Evolutionary conservation across 1,140 invertebrate species (phyloP).

Genomic region (Papilio dardanus): DNA sequence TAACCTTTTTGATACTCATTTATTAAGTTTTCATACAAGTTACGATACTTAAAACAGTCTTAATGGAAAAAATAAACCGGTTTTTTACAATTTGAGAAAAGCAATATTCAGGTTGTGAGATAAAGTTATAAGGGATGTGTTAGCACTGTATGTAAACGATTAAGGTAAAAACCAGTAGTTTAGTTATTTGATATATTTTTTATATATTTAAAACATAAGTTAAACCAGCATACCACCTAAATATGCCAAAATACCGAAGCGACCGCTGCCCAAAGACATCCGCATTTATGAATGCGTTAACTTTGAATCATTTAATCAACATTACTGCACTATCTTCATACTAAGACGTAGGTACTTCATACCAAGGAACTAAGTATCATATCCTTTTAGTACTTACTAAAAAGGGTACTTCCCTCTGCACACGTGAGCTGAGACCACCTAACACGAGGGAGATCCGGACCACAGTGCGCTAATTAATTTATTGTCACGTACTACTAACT

Average conservation of each 20-base stretch:
- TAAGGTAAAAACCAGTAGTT: not conserved
- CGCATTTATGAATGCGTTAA: too few relatives aligned
- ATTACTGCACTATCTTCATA: not conserved
- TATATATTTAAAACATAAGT: too few relatives aligned
- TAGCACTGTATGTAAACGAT: not conserved
- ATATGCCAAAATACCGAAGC: too few relatives aligned
- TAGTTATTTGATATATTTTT: not conserved
- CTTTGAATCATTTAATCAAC: not conserved
- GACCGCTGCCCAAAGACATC: too few relatives aligned
- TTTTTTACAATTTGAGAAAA: not conserved
- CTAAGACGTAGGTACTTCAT: not conserved
- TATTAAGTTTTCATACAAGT: not conserved
- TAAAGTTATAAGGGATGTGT: not conserved
- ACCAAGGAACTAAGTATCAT: conserved; percentile 10
- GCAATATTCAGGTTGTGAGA: not conserved
- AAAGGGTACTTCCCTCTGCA: conserved; percentile 46
- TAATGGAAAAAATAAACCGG: too few relatives aligned
- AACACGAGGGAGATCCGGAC: conserved; percentile 40
- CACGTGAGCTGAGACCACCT: conserved; percentile 44
- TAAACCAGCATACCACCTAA: too few relatives aligned
- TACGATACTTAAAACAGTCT: not conserved
- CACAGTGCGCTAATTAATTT: conserved; percentile 56
- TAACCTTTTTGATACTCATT: conserved; percentile 9
- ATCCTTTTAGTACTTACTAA: conserved; percentile 27
- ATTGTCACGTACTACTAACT: conserved; percentile 48